phyloP scores from a whole-genome alignment of 2,888 invertebrate species.

The Pammene aurita region DNA sequence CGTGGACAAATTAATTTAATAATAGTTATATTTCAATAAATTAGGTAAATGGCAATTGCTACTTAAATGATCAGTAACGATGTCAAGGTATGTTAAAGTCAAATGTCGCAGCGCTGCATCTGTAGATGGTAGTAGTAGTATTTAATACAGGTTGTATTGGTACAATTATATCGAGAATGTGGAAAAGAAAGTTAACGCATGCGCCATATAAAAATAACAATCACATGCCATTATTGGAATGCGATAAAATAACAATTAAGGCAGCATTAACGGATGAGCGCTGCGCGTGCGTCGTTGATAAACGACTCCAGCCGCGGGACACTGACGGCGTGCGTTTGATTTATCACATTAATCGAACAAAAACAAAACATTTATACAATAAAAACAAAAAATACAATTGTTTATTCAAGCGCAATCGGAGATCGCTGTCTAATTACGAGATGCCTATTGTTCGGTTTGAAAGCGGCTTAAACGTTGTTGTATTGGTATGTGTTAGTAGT shows the following conservation, averaged over 20 bases:
- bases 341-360: conserved; percentile 38
- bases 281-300: conserved; percentile 35
- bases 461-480: conserved; percentile 39
- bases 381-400: conserved; percentile 29
- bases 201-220: conserved; percentile 5
- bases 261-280: conserved; percentile 42
- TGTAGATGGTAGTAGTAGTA: too few relatives aligned
- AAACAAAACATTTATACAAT: conserved; percentile 19
- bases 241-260: conserved; percentile 48
- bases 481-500: conserved; percentile 1
- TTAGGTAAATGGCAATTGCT: too few relatives aligned
- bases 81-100: too few relatives aligned
- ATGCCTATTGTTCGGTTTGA: conserved; percentile 37
- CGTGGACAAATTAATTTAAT: neutral
- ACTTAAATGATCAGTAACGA: too few relatives aligned
- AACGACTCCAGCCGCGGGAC: conserved; percentile 33
- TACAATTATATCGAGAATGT: neutral
- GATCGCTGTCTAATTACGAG: conserved; percentile 36
- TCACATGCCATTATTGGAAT: conserved; percentile 39
- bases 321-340: conserved; percentile 36
- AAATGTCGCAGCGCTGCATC: too few relatives aligned
- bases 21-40: too few relatives aligned
- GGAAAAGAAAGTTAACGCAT: neutral
- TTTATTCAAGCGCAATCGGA: conserved; percentile 34
- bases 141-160: too few relatives aligned